phyloP scores from a whole-genome alignment of 2,888 invertebrate species.

The Reticulitermes lucifugus region DNA sequence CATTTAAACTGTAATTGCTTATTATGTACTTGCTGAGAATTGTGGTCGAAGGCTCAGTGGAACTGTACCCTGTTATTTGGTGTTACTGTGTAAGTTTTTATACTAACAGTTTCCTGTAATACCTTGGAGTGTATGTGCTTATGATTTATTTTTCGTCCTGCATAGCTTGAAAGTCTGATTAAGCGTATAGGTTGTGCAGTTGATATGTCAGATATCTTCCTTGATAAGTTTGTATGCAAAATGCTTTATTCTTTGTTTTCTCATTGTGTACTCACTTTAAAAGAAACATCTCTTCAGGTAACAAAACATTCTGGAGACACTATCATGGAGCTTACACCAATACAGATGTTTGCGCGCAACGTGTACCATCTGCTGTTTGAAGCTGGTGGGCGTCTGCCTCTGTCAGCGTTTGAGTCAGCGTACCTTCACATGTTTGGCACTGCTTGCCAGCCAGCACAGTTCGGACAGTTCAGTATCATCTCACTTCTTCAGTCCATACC shows the following conservation, averaged over 20 bases:
- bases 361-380: conserved; percentile 67
- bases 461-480: conserved; percentile 67
- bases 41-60: no score
- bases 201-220: no score
- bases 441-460: conserved; percentile 66
- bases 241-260: neutral
- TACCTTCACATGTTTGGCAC: conserved; percentile 63
- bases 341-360: conserved; percentile 68
- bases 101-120: no score
- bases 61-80: no score
- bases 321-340: conserved; percentile 61
- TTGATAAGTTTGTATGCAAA: no score
- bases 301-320: conserved; percentile 58
- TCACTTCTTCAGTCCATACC: conserved; percentile 68
- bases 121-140: no score
- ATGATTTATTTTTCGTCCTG: no score
- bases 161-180: no score
- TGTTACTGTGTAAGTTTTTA: no score
- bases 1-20: no score
- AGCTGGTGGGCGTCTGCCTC: conserved; percentile 63
- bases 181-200: no score
- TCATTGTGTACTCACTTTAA: neutral
- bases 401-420: conserved; percentile 63
- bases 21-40: no score
- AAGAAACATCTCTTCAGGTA: conserved; percentile 56